Evolutionary conservation across 2,113 vertebrate genomes (phyloP), one percentile per base, ranked within the genome.

Genomic region (Muntiacus muntjak): DNA sequence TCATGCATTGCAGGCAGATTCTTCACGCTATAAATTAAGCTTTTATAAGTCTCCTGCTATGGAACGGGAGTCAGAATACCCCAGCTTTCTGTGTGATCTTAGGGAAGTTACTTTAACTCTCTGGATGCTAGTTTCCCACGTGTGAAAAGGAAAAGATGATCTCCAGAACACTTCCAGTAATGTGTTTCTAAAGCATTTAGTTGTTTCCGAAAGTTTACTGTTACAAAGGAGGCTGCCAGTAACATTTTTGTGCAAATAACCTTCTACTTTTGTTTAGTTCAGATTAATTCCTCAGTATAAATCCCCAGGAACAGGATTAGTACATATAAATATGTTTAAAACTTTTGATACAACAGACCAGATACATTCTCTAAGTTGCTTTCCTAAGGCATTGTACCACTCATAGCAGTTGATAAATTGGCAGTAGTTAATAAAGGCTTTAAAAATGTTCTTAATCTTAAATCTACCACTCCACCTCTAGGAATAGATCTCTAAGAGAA

Each of bases 251-350:
- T 84, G n/a, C 28, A 64, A 50, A 45, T 71, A 86, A 40, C 43
- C 28, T 58, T 92, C n/a, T 62, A 50, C 50, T 81, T 93, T 81
- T 95, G 50, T 74, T 86, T 81, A 54, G 78, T 86, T 86, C 82
- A 71, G n/a, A 81, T 89, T 71, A 54, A 90, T 45, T 87, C 81
- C 30, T 52, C 43, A 71, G 52, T 11, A 90, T 60, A 89, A 74
- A 93, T 86, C 92, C 33, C n/a, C 14, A 86, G 33, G n/a, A 90
- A 71, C 4, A 52, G 81, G 85, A 54, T 95, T 93, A 33, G 23
- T 93, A 71, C 16, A 30, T 67, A 64, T 28, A 92, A 79, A 88
- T 89, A 92, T 97, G 79, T 87, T 89, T 89, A 95, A 92, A 79
- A n/a, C 8, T 89, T 97, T 89, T 3, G 28, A 78, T 89, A 57